Conservation (phyloP, 1,140 invertebrate species). For the Ladona fulva region DNA sequence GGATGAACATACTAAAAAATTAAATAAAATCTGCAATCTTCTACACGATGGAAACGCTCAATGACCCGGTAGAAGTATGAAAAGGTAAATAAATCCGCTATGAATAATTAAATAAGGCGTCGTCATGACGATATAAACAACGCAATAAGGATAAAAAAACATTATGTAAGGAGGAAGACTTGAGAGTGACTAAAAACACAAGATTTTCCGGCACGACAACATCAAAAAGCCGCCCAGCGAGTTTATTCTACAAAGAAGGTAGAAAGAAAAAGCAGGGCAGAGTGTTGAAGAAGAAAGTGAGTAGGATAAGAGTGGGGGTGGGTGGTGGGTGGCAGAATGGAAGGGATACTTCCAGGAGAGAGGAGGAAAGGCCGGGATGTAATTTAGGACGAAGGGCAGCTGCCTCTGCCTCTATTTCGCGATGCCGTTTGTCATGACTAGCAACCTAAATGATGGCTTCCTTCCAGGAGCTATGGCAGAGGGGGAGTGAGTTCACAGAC, state of each 20-base stretch:
- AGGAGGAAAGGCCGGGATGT: neutral
- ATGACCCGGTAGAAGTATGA: too few species aligned
- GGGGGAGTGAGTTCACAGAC: neutral
- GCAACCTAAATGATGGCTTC: neutral
- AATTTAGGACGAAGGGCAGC: neutral
- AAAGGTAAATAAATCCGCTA: too few species aligned
- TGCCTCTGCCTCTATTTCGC: neutral
- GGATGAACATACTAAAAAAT: too few species aligned
- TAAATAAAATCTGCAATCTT: too few species aligned
- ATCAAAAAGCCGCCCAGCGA: too few species aligned
- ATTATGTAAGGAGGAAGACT: too few species aligned
- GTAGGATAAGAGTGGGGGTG: neutral
- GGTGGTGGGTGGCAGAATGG: neutral
- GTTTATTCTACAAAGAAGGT: neutral
- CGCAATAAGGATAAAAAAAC: too few species aligned
- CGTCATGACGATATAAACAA: too few species aligned
- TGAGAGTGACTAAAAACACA: too few species aligned
- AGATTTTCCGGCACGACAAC: too few species aligned
- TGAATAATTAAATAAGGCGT: too few species aligned
- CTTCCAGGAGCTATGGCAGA: neutral
- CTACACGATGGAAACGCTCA: too few species aligned
- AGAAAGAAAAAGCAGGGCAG: neutral
- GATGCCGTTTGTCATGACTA: neutral
- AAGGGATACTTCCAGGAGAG: neutral
- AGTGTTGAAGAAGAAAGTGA: neutral